Evolutionary conservation across 2,113 vertebrate genomes (phyloP).

Genomic region (Noctilio leporinus): DNA sequence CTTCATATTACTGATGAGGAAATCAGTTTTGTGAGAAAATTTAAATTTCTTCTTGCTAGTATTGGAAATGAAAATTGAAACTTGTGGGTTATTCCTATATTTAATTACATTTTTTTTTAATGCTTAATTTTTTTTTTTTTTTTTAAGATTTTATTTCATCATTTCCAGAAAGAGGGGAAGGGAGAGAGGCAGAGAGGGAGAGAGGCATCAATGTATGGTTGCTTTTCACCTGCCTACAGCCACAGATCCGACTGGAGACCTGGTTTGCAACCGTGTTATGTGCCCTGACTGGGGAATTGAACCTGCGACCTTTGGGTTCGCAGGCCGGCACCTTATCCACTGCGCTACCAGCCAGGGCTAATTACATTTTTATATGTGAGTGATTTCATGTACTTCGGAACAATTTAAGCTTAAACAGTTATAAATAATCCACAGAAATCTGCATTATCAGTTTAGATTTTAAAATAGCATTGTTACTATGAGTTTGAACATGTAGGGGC

Average conservation of each 20-base stretch:
- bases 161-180: no score
- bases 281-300: no score
- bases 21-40: constrained; percentile 7
- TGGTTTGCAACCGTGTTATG: no score
- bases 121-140: no score
- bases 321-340: no score
- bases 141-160: no score
- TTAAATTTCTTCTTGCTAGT: not conserved
- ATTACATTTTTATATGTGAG: constrained; percentile 13
- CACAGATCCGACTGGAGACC: no score
- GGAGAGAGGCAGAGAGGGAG: no score
- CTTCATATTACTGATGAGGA: not conserved
- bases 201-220: no score
- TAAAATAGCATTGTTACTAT: constrained; percentile 71
- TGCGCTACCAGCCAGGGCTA: no score
- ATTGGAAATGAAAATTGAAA: constrained; percentile 13
- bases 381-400: not conserved
- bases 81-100: not conserved
- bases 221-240: no score
- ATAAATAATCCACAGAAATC: constrained; percentile 7
- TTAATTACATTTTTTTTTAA: constrained; percentile 44
- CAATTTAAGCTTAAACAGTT: constrained; percentile 35
- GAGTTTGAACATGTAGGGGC: constrained; percentile 77
- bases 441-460: constrained; percentile 25
- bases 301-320: no score